Conservation (phyloP, 2,113 vertebrate species). For the Thamnophis sirtalis region DNA sequence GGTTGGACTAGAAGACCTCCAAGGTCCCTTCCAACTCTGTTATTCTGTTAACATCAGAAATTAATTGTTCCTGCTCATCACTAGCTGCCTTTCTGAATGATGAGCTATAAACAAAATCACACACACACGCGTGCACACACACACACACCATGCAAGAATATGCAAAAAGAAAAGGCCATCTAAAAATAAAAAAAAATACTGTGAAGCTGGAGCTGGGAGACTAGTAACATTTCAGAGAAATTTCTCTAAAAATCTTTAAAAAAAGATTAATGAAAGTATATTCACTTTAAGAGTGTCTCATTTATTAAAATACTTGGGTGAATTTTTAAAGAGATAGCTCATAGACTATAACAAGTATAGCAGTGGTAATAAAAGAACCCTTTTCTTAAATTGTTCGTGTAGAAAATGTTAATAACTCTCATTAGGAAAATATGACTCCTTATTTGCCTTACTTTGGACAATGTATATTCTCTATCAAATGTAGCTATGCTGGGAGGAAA, state of each 20-base stretch:
- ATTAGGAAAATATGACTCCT: background rate
- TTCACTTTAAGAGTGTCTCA: background rate
- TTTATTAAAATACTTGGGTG: background rate
- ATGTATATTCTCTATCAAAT: background rate
- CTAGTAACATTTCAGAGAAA: background rate
- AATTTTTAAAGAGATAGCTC: background rate
- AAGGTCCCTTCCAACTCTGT: background rate
- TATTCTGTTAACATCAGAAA: background rate
- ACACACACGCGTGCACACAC: too few relatives aligned
- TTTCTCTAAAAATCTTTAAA: fast-evolving
- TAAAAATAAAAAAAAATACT: background rate
- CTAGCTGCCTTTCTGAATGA: background rate
- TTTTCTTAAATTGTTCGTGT: background rate
- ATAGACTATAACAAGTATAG: background rate
- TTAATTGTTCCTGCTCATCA: background rate
- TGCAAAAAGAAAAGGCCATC: background rate
- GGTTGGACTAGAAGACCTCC: background rate
- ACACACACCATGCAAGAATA: background rate
- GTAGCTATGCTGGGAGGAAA: background rate
- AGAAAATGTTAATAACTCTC: background rate
- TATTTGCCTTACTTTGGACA: background rate
- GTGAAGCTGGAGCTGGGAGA: background rate
- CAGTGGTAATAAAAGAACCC: background rate
- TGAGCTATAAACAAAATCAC: background rate
- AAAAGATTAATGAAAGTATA: fast-evolving